phyloP scores from a whole-genome alignment of 2,888 invertebrate species.

The Agrochola lychnidis region DNA sequence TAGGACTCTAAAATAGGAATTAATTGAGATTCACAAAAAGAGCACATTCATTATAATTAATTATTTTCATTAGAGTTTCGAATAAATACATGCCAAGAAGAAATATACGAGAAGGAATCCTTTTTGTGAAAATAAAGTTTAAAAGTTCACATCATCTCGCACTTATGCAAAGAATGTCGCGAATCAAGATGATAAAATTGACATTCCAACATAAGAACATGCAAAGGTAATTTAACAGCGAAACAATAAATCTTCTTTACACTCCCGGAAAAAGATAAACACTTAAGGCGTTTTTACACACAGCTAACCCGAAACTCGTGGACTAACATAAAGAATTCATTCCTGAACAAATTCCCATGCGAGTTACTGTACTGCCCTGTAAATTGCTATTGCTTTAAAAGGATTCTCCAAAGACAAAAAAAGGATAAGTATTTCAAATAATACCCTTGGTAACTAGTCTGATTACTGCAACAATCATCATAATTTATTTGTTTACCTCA shows the following conservation, averaged over 20 bases:
- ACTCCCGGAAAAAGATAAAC: conserved; percentile 36
- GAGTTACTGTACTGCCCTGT: too few species aligned
- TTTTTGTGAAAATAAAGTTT: background rate
- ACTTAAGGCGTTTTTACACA: background rate
- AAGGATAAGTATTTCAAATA: background rate
- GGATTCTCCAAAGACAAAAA: background rate
- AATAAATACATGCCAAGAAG: background rate
- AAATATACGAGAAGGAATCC: background rate
- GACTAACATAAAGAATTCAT: background rate
- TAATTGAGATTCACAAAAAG: background rate
- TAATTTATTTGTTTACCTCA: too few species aligned
- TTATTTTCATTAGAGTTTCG: too few species aligned
- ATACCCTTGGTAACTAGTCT: background rate
- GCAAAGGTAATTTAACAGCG: background rate
- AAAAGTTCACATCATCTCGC: background rate
- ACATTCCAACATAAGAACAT: background rate
- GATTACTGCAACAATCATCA: background rate
- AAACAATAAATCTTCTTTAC: conserved; percentile 42
- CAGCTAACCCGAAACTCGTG: background rate
- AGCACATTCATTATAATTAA: too few species aligned
- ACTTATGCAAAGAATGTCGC: background rate
- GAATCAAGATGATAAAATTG: background rate
- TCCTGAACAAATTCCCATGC: background rate
- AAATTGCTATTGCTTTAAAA: background rate
- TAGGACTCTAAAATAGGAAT: background rate